Evolutionary conservation across 2,113 vertebrate genomes (phyloP), one percentile per base, ranked within the genome.

Genomic region (Procapra przewalskii): DNA sequence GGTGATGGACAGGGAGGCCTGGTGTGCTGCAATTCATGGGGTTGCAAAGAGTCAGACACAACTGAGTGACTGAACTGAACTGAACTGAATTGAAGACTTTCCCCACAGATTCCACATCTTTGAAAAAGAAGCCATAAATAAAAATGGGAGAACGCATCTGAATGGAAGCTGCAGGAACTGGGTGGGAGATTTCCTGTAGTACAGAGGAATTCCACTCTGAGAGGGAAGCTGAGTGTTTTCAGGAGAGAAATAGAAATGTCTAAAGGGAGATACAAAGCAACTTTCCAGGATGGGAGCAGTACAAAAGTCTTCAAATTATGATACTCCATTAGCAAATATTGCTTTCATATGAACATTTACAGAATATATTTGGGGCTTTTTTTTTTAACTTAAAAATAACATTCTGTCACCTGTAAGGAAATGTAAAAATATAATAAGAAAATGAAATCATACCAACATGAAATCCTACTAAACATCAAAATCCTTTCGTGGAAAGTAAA

Each of bases 331-430:
- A 31, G 15, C 80, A 95, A 95, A 95, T 54, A 54, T 1, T 90
- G 25, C 23, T 88, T 91, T 88, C 59, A 89, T 12, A 71, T 83
- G 31, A 75, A 67, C 54, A 95, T 93, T 90, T 94, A 95, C 25
- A 86, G 50, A n/a, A 85, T 54, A 57, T 79, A 87, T 91, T 92
- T 77, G 45, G 55, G 43, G 86, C 21, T 67, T 71, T 79, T 77
- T 59, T 62, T 86, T 64, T 83, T 91, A 95, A 93, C 25, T 89
- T 93, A 96, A 80, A 89, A 96, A 90, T 87, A 94, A 64, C 33
- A 91, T 88, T 90, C 25, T 89, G 33, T 50, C 88, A 96, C 50
- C 19, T 95, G 3, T 29, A 92, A 88, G 60, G 19, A 90, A 92
- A 82, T 57, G 6, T 71, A 87, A 96, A 81, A 88, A 59, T 36